phyloP scores from a whole-genome alignment of 2,888 invertebrate species.

The Orthosia incerta region DNA sequence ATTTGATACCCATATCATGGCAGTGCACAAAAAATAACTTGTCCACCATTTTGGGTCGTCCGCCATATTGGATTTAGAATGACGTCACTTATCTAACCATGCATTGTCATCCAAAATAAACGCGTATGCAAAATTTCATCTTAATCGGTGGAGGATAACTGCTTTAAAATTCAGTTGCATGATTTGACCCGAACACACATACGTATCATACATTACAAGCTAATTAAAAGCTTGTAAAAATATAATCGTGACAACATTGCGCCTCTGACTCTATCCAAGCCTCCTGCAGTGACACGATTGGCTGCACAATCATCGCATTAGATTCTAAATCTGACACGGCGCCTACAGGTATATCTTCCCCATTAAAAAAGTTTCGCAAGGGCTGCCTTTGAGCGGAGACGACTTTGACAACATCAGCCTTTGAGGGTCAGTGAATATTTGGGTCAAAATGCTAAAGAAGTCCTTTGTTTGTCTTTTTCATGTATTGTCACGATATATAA shows the following conservation, averaged over 20 bases:
- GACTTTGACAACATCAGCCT: constrained; percentile 44
- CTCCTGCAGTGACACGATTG: not conserved
- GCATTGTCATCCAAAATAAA: too few relatives aligned
- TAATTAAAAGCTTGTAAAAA: too few relatives aligned
- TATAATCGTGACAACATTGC: not conserved
- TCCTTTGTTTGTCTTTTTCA: constrained; percentile 29
- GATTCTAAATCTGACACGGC: constrained; percentile 3
- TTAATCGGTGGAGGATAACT: too few relatives aligned
- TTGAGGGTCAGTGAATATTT: constrained; percentile 51
- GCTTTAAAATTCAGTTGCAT: too few relatives aligned
- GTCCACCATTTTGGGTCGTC: too few relatives aligned
- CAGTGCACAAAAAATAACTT: too few relatives aligned
- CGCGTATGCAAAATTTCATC: too few relatives aligned
- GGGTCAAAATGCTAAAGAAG: constrained; percentile 32
- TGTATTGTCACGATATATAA: constrained; percentile 15
- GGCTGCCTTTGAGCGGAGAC: constrained; percentile 27
- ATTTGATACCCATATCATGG: too few relatives aligned
- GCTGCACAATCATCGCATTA: constrained; percentile 8
- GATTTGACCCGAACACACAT: too few relatives aligned
- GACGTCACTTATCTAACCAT: too few relatives aligned
- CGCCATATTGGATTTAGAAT: too few relatives aligned
- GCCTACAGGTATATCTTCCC: constrained; percentile 22
- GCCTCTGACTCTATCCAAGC: not conserved
- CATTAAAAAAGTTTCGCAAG: constrained; percentile 42
- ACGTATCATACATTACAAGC: too few relatives aligned